These are phyloP conservation scores for Tenebrosternarchus preto DNA, from an alignment of 2,113 vertebrate species.

Conservation along the genomic window DNA sequence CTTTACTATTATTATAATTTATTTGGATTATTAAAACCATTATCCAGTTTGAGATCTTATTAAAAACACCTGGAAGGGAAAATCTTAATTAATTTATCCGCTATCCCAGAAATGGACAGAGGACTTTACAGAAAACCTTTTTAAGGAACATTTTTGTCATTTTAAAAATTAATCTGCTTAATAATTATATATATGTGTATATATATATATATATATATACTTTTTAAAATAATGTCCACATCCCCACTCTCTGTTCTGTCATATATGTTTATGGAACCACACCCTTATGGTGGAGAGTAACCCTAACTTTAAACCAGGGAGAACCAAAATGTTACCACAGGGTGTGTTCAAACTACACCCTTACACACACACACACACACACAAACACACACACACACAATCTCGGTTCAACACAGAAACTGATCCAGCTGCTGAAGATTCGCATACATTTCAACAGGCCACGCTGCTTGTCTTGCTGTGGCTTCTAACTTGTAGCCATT, in stretches of 20 bases:
- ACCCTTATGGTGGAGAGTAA: slow-evolving; percentile 15
- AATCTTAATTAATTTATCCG: too few species aligned
- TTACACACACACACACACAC: slow-evolving; percentile 21
- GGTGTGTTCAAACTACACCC: slow-evolving; percentile 49
- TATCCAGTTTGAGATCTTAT: too few species aligned
- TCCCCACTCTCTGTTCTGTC: slow-evolving; percentile 8
- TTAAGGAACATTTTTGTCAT: too few species aligned
- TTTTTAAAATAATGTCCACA: slow-evolving; percentile 30
- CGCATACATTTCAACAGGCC: not conserved
- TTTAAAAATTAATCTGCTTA: not conserved
- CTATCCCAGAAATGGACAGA: too few species aligned
- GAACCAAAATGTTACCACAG: slow-evolving; percentile 39
- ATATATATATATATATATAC: too few species aligned
- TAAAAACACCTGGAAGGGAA: not conserved
- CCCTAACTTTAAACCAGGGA: slow-evolving; percentile 26
- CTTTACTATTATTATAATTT: too few species aligned
- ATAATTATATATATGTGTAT: not conserved
- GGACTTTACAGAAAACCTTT: too few species aligned
- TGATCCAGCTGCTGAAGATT: not conserved
- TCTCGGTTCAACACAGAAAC: slow-evolving; percentile 17
- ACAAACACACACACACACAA: slow-evolving; percentile 17
- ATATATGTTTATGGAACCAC: slow-evolving; percentile 17
- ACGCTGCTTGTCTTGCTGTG: slow-evolving; percentile 18
- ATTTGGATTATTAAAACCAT: too few species aligned
- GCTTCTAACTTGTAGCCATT: slow-evolving; percentile 57